Base-by-base conservation (phyloP, 2,113 vertebrate genomes). In the Synchiropus splendidus region DNA sequence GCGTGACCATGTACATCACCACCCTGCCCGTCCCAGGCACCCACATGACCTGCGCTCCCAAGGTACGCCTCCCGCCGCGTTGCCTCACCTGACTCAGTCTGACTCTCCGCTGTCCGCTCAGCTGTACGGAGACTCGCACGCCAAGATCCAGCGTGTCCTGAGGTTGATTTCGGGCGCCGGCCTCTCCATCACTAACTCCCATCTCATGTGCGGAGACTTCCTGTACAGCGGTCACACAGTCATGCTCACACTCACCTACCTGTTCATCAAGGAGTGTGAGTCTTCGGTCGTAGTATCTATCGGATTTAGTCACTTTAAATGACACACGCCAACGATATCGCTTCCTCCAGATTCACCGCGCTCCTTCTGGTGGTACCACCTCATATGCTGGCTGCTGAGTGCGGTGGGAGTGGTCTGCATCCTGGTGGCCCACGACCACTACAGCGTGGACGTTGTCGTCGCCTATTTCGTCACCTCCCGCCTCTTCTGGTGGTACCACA, bases 231-330 rank as follows among this genome's bases (percentile, higher is more conserved):
- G 95, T 14, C 95, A 99, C 77, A 99, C 95, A 0, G 91, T 99
- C 45, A 79, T 90, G 51, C 85, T 98, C 65, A 98, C 94, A 0
- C 88, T 98, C 44, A 92, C 89, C 6, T 98, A 98, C 51, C 76
- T 99, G 52, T 99, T 99, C 82, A 95, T 97, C 74, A 97, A 96
- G 66, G 94, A 99, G 79, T 99, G 95, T 99, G 78, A 90, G 95
- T 90, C 55, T 9, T 45, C 36, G 4, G 8, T 5, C 4, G 21
- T 27, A n/a, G n/a, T n/a, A n/a, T n/a, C n/a, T n/a, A n/a, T n/a
- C n/a, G n/a, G n/a, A n/a, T n/a, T n/a, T n/a, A n/a, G n/a, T n/a
- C n/a, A n/a, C 11, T 17, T 14, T 9, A 2, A 6, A n/a, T n/a
- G 10, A 35, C 34, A n/a, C 8, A 35, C 6, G 32, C 32, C n/a